These are phyloP conservation scores for Anisognathus igniventris DNA, from an alignment of 2,797 vertebrate species.

Conservation along the genomic window DNA sequence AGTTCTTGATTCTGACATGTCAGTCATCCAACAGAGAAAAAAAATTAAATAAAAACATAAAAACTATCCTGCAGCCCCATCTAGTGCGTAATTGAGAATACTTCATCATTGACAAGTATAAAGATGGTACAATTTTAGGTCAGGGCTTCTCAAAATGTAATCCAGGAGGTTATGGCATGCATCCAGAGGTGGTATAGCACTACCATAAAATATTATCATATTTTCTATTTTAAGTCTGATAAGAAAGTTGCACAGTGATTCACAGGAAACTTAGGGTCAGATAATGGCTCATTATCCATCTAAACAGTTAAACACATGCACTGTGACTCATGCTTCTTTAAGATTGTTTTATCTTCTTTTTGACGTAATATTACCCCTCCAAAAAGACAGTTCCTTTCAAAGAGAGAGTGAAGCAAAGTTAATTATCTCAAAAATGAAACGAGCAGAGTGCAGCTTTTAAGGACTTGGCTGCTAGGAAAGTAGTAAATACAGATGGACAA, in stretches of 20 bases:
- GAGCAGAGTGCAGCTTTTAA: background rate
- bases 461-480: background rate
- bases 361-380: background rate
- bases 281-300: background rate
- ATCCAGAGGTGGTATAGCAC: background rate
- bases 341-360: background rate
- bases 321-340: background rate
- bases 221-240: background rate
- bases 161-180: background rate
- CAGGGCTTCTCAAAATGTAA: background rate
- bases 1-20: background rate
- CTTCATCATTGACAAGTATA: background rate
- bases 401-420: background rate
- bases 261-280: background rate
- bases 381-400: background rate
- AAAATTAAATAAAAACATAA: background rate
- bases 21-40: background rate
- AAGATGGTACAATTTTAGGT: background rate
- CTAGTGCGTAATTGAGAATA: conserved; percentile 68
- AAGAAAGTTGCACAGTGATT: background rate
- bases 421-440: background rate
- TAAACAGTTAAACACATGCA: background rate
- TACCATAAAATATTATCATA: background rate
- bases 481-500: background rate
- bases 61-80: conserved; percentile 71